These are phyloP conservation scores for Halichoeres trimaculatus DNA, from an alignment of 2,113 vertebrate genomes.

Conservation along the genomic window DNA sequence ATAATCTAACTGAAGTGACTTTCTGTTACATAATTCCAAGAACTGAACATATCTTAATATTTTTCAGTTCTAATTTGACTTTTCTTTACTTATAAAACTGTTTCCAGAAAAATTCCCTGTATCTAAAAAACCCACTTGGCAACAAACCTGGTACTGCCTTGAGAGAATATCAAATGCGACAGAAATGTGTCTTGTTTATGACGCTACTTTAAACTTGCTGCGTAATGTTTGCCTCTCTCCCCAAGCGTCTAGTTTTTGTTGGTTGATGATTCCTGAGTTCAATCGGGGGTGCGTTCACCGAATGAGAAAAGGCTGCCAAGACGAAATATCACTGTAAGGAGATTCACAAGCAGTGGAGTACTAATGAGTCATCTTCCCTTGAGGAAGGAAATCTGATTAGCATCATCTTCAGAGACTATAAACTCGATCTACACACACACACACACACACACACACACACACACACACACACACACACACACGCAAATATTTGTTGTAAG, in stretches of 20 bases:
- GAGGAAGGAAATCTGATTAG: constrained; percentile 66
- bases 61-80: too few species aligned
- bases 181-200: background rate
- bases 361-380: constrained; percentile 69
- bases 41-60: too few species aligned
- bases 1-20: too few species aligned
- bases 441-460: constrained; percentile 20
- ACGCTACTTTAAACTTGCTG: background rate
- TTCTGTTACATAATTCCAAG: too few species aligned
- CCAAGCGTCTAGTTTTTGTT: background rate
- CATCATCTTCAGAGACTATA: constrained; percentile 60
- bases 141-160: background rate
- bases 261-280: constrained; percentile 15
- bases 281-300: constrained; percentile 12
- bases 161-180: background rate
- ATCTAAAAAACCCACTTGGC: background rate
- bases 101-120: background rate
- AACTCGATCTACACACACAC: constrained; percentile 43
- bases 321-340: constrained; percentile 56
- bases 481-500: constrained; percentile 43
- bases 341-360: constrained; percentile 41
- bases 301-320: constrained; percentile 21
- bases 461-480: constrained; percentile 8
- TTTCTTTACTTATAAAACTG: background rate
- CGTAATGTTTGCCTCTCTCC: background rate